Evolutionary conservation across 1,140 invertebrate species (phyloP).

Genomic region (Saccostrea glomerata): DNA sequence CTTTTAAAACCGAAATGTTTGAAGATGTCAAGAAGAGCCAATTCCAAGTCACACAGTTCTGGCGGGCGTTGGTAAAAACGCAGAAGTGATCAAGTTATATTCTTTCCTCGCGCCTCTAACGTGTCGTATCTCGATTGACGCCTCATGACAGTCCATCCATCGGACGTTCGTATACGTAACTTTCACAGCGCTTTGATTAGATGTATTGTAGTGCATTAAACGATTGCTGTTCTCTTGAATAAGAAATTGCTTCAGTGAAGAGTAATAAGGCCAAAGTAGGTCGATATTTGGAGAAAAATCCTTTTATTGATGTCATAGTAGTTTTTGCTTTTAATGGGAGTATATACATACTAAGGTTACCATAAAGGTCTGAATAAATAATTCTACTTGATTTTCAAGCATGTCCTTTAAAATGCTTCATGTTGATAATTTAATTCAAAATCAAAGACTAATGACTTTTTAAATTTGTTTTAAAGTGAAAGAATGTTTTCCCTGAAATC

Average conservation of each 20-base stretch:
- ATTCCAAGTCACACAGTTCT: neutral
- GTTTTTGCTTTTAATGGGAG: neutral
- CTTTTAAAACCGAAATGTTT: neutral
- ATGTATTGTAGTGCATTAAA: slow-evolving; percentile 29
- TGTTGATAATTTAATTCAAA: neutral
- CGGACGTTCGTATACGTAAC: neutral
- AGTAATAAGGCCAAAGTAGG: neutral
- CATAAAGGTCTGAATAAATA: neutral
- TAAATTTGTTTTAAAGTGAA: neutral
- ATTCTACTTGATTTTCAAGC: neutral
- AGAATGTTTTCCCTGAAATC: neutral
- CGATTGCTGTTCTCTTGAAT: slow-evolving; percentile 18
- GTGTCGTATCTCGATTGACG: slow-evolving; percentile 22
- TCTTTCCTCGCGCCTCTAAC: neutral
- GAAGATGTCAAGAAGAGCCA: neutral
- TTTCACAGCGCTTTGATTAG: neutral
- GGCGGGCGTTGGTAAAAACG: neutral
- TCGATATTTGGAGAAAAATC: slow-evolving; percentile 16
- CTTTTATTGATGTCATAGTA: slow-evolving; percentile 7
- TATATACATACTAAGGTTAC: neutral
- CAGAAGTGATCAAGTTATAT: neutral
- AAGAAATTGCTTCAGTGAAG: slow-evolving; percentile 31
- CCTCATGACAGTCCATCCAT: neutral
- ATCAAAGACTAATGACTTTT: neutral
- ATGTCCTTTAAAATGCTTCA: neutral